A percentile compares a stretch with the other conserved stretches of the same genome.
Evolutionary conservation across 2,888 invertebrate genomes (phyloP).

Genomic region (Eupithecia abbreviata): DNA sequence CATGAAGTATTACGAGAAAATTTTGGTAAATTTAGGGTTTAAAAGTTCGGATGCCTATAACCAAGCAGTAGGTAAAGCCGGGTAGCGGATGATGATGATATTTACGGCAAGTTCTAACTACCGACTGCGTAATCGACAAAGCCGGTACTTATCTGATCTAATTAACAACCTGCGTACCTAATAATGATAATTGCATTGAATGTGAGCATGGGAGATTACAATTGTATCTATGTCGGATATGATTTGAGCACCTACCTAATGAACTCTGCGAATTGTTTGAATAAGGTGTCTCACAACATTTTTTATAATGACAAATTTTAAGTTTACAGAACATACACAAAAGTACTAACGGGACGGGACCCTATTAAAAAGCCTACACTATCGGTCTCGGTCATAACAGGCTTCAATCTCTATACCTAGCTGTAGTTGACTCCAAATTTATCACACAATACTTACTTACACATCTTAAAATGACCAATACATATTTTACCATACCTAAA

Average conservation of each 20-base stretch:
- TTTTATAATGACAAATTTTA: not conserved
- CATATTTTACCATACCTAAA: not conserved
- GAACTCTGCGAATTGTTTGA: not conserved
- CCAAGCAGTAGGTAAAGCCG: no score
- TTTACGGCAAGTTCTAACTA: not conserved
- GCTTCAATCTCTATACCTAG: not conserved
- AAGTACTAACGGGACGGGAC: not conserved
- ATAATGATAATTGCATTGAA: not conserved
- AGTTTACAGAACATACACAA: not conserved
- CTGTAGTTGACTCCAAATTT: not conserved
- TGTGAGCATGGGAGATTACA: not conserved
- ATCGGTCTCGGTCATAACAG: not conserved
- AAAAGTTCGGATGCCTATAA: no score
- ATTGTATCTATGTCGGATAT: not conserved
- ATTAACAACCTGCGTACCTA: not conserved
- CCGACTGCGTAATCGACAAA: conserved; percentile 3
- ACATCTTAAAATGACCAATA: not conserved
- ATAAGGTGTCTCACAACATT: not conserved
- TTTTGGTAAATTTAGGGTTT: not conserved
- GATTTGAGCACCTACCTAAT: not conserved
- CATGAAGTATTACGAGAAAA: not conserved
- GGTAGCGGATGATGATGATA: no score
- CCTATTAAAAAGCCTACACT: not conserved
- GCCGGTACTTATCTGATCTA: conserved; percentile 7
- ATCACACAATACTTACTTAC: not conserved